These are phyloP conservation scores for Aramus guarauna DNA, from an alignment of 2,113 vertebrate species.

Conservation along the genomic window DNA sequence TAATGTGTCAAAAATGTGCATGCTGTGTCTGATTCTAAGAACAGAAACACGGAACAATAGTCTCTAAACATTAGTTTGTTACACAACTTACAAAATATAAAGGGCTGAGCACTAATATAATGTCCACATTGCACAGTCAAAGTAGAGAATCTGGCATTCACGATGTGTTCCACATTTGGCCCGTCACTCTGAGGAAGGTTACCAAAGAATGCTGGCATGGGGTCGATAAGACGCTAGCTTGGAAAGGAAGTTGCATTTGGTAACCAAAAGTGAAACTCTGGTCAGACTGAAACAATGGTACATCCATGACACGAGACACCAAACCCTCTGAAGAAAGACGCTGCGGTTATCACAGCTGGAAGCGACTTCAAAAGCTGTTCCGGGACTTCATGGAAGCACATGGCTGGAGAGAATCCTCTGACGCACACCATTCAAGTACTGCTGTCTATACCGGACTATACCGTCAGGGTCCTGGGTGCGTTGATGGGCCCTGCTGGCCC, in stretches of 20 bases:
- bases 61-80: not conserved
- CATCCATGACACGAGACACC: not conserved
- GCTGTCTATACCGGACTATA: not conserved
- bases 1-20: conserved; percentile 13
- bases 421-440: not conserved
- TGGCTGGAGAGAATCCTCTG: too few species aligned
- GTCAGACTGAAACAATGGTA: not conserved
- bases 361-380: not conserved
- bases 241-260: not conserved
- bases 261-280: not conserved
- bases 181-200: not conserved
- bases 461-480: not conserved
- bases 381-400: rapidly evolving
- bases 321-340: not conserved
- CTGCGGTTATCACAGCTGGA: not conserved
- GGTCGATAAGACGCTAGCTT: not conserved
- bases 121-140: not conserved
- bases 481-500: not conserved
- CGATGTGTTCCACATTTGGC: not conserved
- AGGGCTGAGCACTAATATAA: not conserved
- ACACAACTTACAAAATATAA: not conserved
- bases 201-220: not conserved
- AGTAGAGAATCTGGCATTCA: not conserved
- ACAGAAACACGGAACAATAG: not conserved
- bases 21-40: not conserved